Conservation (phyloP, 2,888 invertebrate genomes). For the Sminthurides aquaticus region DNA sequence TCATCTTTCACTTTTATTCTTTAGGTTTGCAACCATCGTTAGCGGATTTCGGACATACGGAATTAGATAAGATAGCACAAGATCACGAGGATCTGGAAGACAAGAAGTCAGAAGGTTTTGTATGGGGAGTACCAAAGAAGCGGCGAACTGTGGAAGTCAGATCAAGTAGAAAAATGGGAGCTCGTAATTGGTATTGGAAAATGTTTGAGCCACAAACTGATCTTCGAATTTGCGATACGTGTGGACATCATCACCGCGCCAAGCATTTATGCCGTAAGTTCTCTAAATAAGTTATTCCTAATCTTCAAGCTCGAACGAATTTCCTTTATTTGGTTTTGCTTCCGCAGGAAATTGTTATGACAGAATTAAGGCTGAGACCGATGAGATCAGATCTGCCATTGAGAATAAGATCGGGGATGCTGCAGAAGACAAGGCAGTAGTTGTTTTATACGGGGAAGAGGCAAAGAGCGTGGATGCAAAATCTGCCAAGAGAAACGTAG, state of each 20-base stretch:
- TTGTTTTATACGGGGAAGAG: constrained; percentile 79
- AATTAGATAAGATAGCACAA: background rate
- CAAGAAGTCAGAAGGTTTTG: constrained; percentile 55
- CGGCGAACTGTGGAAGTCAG: constrained; percentile 70
- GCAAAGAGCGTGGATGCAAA: constrained; percentile 50
- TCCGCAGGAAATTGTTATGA: constrained; percentile 73
- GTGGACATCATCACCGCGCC: constrained; percentile 75
- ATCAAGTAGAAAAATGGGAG: constrained; percentile 64
- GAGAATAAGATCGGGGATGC: constrained; percentile 60
- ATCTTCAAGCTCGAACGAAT: background rate
- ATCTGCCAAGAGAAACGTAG: constrained; percentile 55
- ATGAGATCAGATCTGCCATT: constrained; percentile 68
- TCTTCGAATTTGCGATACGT: constrained; percentile 66
- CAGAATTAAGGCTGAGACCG: constrained; percentile 72
- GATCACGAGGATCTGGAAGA: constrained; percentile 20
- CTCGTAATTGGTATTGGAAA: constrained; percentile 61
- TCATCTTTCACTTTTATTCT: too few relatives aligned
- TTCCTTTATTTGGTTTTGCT: constrained; percentile 14
- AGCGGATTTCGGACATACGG: constrained; percentile 6
- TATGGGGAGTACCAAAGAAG: constrained; percentile 74
- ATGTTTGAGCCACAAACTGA: constrained; percentile 63
- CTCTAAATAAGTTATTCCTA: constrained; percentile 1
- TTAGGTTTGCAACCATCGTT: constrained; percentile 19
- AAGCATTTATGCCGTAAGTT: constrained; percentile 71
- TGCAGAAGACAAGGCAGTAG: constrained; percentile 75